These are phyloP conservation scores for Drosophila insularis DNA, from an alignment of 1,140 invertebrate genomes.

Conservation along the genomic window DNA sequence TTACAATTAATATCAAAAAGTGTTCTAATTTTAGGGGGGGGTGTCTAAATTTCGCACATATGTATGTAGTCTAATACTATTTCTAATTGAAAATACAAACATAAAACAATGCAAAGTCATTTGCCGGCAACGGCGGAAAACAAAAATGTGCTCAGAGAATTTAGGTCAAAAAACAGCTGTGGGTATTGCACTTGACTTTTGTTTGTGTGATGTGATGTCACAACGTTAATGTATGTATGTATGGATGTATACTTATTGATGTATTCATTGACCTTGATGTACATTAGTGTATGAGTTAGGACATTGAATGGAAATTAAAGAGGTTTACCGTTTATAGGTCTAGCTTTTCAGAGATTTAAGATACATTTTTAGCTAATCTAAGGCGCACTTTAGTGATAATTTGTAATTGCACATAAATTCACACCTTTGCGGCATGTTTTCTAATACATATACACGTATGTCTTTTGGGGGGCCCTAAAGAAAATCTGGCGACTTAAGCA, in stretches of 20 bases:
- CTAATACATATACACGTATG: not conserved
- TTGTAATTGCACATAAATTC: not conserved
- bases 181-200: slow-evolving; percentile 23
- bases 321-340: too few relatives aligned
- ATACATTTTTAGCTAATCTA: not conserved
- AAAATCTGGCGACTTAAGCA: not conserved
- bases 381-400: too few relatives aligned
- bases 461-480: not conserved
- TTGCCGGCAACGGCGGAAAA: slow-evolving; percentile 24
- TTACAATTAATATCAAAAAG: not conserved
- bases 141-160: slow-evolving; percentile 36
- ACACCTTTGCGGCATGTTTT: not conserved
- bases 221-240: too few relatives aligned
- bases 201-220: slow-evolving; percentile 10
- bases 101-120: not conserved
- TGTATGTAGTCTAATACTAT: not conserved
- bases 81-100: not conserved
- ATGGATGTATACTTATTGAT: not conserved
- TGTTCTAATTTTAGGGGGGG: not conserved
- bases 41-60: not conserved
- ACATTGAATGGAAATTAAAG: not conserved
- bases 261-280: not conserved
- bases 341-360: too few relatives aligned
- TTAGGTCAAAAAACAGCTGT: slow-evolving; percentile 53
- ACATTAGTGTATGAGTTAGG: not conserved